These are phyloP conservation scores for Lasioglossum morio DNA, from an alignment of 2,888 invertebrate species.

Conservation along the genomic window DNA sequence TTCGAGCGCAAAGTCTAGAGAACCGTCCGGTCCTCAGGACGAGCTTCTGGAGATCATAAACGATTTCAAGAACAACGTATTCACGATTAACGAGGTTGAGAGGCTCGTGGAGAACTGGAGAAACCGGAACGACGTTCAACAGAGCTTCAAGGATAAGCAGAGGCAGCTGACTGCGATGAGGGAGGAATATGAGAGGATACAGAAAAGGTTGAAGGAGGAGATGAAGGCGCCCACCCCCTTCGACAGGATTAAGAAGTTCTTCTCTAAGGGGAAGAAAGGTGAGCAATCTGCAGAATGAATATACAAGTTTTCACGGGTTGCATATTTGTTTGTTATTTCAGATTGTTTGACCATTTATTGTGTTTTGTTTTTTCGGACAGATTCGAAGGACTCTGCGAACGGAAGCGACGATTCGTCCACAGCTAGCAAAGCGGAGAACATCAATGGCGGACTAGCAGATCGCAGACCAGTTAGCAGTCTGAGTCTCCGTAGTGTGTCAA, in stretches of 20 bases:
- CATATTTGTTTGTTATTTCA: not conserved
- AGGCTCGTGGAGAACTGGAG: conserved; percentile 94
- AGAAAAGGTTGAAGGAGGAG: conserved; percentile 90
- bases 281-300: not conserved
- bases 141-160: conserved; percentile 93
- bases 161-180: conserved; percentile 93
- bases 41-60: conserved; percentile 94
- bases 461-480: conserved; percentile 89
- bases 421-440: conserved; percentile 70
- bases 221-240: conserved; percentile 93
- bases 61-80: conserved; percentile 95
- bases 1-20: conserved; percentile 75
- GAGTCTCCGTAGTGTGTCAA: conserved; percentile 89
- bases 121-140: conserved; percentile 94
- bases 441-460: conserved; percentile 77
- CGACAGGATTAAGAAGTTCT: conserved; percentile 91
- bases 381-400: conserved; percentile 73
- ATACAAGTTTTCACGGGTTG: not conserved
- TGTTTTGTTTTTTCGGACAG: conserved; percentile 29
- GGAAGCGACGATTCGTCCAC: conserved; percentile 69
- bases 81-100: conserved; percentile 94
- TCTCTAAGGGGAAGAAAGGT: conserved; percentile 88
- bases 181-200: conserved; percentile 93
- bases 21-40: conserved; percentile 86
- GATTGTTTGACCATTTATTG: not conserved